Evolutionary conservation across 2,888 invertebrate species (phyloP).

Genomic region (Lasioglossum villosulum): DNA sequence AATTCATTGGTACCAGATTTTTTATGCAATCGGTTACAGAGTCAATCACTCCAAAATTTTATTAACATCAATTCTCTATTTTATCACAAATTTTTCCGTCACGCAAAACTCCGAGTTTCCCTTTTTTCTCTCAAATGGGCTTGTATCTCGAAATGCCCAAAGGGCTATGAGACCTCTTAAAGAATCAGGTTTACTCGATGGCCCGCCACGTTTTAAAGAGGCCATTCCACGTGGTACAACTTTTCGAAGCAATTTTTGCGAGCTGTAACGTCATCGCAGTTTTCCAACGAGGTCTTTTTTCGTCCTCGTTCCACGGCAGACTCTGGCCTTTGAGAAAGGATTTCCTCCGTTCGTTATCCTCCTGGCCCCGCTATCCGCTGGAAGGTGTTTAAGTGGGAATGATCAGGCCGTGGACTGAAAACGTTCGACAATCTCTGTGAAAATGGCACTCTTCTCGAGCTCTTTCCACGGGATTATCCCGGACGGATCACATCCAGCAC

Average conservation of each 20-base stretch:
- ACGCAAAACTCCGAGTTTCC: too few species aligned
- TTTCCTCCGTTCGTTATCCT: constrained; percentile 7
- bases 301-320: not conserved
- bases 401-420: constrained; percentile 24
- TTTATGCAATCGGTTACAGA: too few species aligned
- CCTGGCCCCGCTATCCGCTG: not conserved
- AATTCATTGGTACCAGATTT: too few species aligned
- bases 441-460: not conserved
- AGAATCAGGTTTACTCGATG: not conserved
- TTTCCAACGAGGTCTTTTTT: not conserved
- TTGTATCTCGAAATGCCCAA: not conserved
- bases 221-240: constrained; percentile 4
- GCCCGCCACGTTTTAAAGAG: not conserved
- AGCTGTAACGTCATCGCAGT: constrained; percentile 19
- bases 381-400: constrained; percentile 20
- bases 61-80: too few species aligned
- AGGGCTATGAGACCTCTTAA: not conserved
- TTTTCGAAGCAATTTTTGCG: constrained; percentile 14
- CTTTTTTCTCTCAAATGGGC: not conserved
- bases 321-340: constrained; percentile 1
- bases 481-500: not conserved
- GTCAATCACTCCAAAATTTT: too few species aligned
- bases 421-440: not conserved
- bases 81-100: too few species aligned
- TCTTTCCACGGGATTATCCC: not conserved